Evolutionary conservation across 1,140 invertebrate genomes (phyloP).

Genomic region (Pemphigus obesinymphae): DNA sequence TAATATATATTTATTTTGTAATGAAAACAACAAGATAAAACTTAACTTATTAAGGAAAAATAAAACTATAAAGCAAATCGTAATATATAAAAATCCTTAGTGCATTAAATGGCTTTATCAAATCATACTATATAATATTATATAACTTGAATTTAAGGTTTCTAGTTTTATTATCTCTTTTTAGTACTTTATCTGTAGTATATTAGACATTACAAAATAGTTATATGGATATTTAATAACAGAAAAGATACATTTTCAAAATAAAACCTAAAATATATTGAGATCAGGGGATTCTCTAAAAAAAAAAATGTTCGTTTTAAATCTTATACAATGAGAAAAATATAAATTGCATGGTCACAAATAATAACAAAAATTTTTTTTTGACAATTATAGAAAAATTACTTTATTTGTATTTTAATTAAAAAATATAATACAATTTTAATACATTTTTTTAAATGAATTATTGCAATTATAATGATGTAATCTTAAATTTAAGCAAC

Average conservation of each 20-base stretch:
- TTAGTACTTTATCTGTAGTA: background rate
- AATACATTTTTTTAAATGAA: background rate
- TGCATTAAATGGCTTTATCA: slow-evolving; percentile 37
- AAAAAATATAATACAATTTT: background rate
- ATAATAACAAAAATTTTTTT: background rate
- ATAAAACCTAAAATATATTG: slow-evolving; percentile 39
- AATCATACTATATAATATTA: slow-evolving; percentile 8
- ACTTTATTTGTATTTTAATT: background rate
- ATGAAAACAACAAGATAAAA: slow-evolving; percentile 33
- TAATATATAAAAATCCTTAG: slow-evolving; percentile 12
- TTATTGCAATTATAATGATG: background rate
- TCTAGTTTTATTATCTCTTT: background rate
- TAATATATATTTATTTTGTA: slow-evolving; percentile 22
- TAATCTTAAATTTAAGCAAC: background rate
- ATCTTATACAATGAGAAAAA: background rate
- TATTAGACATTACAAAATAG: slow-evolving; percentile 7
- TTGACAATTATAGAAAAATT: background rate
- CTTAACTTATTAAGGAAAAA: slow-evolving; percentile 37
- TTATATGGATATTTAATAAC: background rate
- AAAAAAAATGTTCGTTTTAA: slow-evolving; percentile 13
- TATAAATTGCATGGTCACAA: slow-evolving; percentile 23
- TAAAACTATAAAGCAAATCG: slow-evolving; percentile 34
- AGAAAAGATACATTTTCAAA: slow-evolving; percentile 23
- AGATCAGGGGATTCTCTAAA: slow-evolving; percentile 32
- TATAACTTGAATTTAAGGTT: background rate